Percentiles rank a stretch among this genome's conserved stretches.
These are phyloP conservation scores for Cyclina sinensis DNA, from an alignment of 1,140 invertebrate species.

Conservation along the genomic window DNA sequence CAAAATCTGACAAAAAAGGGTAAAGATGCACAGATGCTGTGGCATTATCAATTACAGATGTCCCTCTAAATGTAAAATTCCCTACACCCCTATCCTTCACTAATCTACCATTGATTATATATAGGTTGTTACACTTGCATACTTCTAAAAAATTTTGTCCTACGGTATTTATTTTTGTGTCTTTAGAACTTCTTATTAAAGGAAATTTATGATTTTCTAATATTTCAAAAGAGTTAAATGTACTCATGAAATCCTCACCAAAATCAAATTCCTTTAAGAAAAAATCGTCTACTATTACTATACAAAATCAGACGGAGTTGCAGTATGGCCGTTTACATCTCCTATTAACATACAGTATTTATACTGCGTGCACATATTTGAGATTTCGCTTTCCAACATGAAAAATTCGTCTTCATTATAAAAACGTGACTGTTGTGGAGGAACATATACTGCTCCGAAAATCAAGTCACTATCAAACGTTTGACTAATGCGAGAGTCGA, in stretches of 20 bases:
- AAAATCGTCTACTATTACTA: not conserved
- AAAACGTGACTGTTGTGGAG: not conserved
- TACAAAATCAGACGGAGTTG: not conserved
- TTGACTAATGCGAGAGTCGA: not conserved
- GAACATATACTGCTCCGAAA: not conserved
- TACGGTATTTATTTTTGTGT: not conserved
- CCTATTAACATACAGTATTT: not conserved
- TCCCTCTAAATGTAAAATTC: too few relatives aligned
- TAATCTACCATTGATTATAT: too few relatives aligned
- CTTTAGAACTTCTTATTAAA: not conserved
- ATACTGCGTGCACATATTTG: not conserved
- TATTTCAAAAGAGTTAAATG: not conserved
- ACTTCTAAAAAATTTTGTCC: not conserved
- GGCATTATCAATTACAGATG: too few relatives aligned
- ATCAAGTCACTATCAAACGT: not conserved
- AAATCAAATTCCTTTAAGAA: not conserved
- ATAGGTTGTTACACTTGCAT: not conserved
- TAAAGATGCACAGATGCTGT: too few relatives aligned
- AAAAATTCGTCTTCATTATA: constrained; percentile 11
- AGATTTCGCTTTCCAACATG: not conserved
- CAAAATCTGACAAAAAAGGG: too few relatives aligned
- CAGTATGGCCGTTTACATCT: not conserved
- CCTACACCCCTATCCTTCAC: too few relatives aligned
- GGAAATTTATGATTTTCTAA: not conserved
- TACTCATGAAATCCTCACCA: not conserved